Conservation (phyloP, 2,113 vertebrate genomes). For the Alces alces region DNA sequence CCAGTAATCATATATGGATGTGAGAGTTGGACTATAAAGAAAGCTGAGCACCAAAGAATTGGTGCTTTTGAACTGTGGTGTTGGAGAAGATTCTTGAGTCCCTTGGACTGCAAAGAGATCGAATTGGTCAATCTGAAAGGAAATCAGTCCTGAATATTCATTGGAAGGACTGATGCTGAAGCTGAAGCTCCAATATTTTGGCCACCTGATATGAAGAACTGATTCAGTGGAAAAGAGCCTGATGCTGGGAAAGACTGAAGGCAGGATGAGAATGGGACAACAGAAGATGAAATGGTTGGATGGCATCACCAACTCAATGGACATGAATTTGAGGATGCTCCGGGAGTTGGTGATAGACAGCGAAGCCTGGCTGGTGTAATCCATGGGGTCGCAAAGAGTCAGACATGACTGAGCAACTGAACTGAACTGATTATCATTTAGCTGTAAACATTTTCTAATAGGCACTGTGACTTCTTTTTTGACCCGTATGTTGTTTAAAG, state of each 20-base stretch:
- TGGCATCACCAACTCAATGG: neutral
- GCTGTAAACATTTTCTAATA: neutral
- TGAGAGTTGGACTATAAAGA: neutral
- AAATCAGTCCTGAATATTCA: neutral
- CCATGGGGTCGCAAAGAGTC: neutral
- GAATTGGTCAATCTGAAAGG: neutral
- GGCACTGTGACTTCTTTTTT: neutral
- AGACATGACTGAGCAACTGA: neutral
- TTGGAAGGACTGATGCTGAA: neutral
- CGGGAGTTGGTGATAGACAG: neutral
- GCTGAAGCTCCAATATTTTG: neutral
- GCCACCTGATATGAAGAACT: accelerated
- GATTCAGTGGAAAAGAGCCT: neutral
- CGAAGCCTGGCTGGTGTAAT: neutral
- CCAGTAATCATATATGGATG: neutral
- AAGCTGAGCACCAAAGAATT: neutral
- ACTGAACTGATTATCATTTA: neutral
- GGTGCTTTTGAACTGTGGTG: neutral
- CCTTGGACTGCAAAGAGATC: neutral
- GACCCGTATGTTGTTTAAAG: neutral
- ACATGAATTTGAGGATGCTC: neutral
- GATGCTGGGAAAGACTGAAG: neutral
- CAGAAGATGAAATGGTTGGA: neutral
- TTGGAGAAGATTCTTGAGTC: neutral
- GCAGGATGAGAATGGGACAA: neutral